phyloP scores from a whole-genome alignment of 2,113 vertebrate species.

The Emydura subglobosa region DNA sequence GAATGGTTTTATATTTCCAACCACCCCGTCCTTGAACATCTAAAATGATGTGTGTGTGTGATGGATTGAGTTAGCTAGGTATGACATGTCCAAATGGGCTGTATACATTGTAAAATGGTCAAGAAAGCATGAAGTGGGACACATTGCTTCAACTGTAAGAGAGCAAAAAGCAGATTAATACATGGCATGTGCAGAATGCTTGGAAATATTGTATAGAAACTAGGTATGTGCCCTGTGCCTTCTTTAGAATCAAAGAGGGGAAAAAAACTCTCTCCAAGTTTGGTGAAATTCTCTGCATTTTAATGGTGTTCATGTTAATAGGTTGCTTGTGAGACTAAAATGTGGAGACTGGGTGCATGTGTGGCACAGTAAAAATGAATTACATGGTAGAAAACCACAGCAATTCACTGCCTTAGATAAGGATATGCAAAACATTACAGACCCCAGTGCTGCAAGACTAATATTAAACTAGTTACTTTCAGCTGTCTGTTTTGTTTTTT shows the following conservation, averaged over 20 bases:
- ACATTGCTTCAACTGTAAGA: neutral
- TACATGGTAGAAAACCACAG: neutral
- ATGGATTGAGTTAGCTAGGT: conserved; percentile 22
- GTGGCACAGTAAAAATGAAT: neutral
- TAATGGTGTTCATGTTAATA: neutral
- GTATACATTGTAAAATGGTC: neutral
- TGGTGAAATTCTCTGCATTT: neutral
- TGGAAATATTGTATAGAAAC: neutral
- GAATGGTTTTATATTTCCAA: neutral
- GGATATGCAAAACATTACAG: neutral
- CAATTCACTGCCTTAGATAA: neutral
- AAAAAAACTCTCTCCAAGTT: neutral
- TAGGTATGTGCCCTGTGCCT: neutral
- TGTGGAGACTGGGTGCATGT: neutral
- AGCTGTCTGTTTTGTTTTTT: neutral
- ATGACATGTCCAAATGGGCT: conserved; percentile 4
- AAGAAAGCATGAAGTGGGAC: neutral
- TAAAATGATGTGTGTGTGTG: conserved; percentile 5
- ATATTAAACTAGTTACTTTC: neutral
- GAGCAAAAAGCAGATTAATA: neutral
- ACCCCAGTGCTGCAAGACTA: neutral
- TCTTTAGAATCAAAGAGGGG: neutral
- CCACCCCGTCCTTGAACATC: neutral
- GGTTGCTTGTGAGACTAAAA: neutral
- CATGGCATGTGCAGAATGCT: neutral